Evolutionary conservation across 2,113 vertebrate genomes (phyloP).

Genomic region (Dendrocopos noguchii): DNA sequence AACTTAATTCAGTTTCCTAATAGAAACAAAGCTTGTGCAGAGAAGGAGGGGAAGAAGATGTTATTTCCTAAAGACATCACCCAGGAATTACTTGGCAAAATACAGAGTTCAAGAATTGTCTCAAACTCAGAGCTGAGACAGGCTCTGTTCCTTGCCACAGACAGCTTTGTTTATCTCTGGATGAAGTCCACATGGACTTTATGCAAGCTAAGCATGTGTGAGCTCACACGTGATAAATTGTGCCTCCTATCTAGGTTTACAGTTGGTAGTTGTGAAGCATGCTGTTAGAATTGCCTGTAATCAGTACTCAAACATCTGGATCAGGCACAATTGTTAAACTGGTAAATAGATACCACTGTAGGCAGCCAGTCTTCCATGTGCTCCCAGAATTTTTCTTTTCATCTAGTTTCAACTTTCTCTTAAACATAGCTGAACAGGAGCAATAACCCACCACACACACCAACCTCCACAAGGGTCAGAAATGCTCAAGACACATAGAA

Average conservation of each 20-base stretch:
- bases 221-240: background rate
- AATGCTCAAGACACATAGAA: background rate
- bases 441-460: no score
- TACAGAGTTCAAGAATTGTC: background rate
- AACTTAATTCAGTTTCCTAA: background rate
- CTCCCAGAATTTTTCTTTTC: background rate
- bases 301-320: background rate
- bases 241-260: background rate
- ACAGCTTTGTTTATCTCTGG: background rate
- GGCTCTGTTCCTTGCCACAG: fast-evolving
- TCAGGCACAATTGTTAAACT: fast-evolving
- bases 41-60: background rate
- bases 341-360: no score
- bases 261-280: background rate
- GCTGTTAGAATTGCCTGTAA: background rate
- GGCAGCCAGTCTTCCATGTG: fast-evolving
- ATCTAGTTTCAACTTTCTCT: background rate
- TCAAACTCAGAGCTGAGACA: background rate
- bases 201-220: background rate
- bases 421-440: background rate
- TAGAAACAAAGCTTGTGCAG: background rate
- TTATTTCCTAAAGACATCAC: background rate
- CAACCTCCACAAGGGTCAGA: background rate
- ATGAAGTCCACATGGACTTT: background rate
- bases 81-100: background rate